Conservation (phyloP, 2,113 vertebrate genomes). For the Thomomys bottae region DNA sequence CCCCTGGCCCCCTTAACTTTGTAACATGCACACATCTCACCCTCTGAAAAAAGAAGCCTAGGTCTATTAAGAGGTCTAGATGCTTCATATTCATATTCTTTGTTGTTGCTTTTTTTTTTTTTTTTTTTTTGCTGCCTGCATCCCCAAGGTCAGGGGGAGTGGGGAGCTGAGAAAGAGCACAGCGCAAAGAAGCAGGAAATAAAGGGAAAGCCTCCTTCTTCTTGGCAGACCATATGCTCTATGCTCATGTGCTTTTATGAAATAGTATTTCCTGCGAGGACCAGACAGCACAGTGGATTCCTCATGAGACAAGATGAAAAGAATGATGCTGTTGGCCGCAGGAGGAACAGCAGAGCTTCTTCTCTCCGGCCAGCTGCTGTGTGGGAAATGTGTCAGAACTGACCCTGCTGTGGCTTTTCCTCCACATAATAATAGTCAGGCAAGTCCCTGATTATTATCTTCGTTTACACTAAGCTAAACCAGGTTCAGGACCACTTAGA, state of each 20-base stretch:
- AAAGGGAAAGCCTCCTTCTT: neutral
- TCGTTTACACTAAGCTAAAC: constrained; percentile 3
- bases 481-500: neutral
- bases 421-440: neutral
- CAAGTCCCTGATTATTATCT: neutral
- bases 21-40: neutral
- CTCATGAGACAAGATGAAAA: constrained; percentile 58
- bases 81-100: neutral
- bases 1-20: neutral
- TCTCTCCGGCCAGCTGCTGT: neutral
- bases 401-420: neutral
- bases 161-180: neutral
- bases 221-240: neutral
- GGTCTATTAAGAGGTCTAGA: neutral
- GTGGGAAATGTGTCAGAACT: neutral
- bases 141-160: too few species aligned
- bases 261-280: constrained; percentile 54
- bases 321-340: neutral
- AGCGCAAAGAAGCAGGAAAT: neutral
- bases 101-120: neutral
- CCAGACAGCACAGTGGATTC: neutral
- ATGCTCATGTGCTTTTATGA: constrained; percentile 63
- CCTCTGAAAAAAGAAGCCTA: neutral
- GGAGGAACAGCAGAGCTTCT: constrained; percentile 11
- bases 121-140: neutral